phyloP scores from a whole-genome alignment of 2,888 invertebrate genomes.

The Folsomia candida region DNA sequence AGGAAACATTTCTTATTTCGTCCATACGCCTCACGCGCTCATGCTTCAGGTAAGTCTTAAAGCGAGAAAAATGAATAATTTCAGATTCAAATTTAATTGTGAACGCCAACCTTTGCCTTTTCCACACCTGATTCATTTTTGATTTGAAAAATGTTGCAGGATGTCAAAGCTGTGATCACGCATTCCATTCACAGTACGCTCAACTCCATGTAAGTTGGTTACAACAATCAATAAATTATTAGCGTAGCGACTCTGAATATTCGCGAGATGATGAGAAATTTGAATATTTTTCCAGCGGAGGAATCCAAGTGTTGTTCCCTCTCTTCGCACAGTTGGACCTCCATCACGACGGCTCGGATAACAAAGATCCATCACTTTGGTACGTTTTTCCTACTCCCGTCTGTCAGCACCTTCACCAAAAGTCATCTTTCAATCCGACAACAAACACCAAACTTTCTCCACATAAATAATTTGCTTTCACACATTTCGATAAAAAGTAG shows the following conservation, averaged over 20 bases:
- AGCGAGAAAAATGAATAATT: not conserved
- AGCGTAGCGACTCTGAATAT: too few relatives aligned
- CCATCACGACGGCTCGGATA: slow-evolving; percentile 81
- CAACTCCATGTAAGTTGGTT: too few relatives aligned
- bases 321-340: slow-evolving; percentile 95
- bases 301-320: slow-evolving; percentile 96
- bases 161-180: slow-evolving; percentile 98
- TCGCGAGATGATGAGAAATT: too few relatives aligned
- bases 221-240: too few relatives aligned
- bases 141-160: slow-evolving; percentile 61
- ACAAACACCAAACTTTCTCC: slow-evolving; percentile 1
- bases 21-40: slow-evolving; percentile 98
- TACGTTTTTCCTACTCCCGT: slow-evolving; percentile 57
- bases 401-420: slow-evolving; percentile 4
- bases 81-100: not conserved
- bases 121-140: not conserved
- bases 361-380: slow-evolving; percentile 84
- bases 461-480: slow-evolving; percentile 3
- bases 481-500: not conserved
- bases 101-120: not conserved
- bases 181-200: slow-evolving; percentile 98
- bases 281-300: too few relatives aligned
- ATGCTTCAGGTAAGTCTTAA: slow-evolving; percentile 83
- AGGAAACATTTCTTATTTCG: slow-evolving; percentile 95
- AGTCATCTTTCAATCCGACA: slow-evolving; percentile 15